phyloP scores from a whole-genome alignment of 2,797 vertebrate species.

The Loriculus beryllinus region DNA sequence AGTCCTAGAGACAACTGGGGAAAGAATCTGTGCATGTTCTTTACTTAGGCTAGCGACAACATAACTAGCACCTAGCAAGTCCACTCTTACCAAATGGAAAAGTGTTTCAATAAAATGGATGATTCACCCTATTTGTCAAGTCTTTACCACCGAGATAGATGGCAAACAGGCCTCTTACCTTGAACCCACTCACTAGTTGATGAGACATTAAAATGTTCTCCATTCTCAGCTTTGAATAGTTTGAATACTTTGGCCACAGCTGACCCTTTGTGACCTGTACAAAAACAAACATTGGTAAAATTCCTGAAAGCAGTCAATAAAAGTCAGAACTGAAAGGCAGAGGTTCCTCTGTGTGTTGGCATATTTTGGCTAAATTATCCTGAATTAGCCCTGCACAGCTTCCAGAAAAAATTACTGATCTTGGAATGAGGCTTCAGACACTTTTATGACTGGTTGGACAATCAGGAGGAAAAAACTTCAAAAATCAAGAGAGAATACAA shows the following conservation, averaged over 20 bases:
- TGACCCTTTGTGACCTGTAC: constrained; percentile 85
- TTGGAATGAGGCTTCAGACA: neutral
- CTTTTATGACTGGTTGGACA: neutral
- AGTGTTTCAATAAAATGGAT: neutral
- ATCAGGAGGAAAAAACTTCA: neutral
- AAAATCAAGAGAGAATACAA: neutral
- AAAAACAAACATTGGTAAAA: neutral
- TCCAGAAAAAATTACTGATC: neutral
- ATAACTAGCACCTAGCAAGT: neutral
- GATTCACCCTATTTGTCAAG: neutral
- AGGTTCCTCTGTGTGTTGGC: neutral
- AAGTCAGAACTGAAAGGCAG: neutral
- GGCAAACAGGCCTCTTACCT: constrained; percentile 77
- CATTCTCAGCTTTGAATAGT: constrained; percentile 81
- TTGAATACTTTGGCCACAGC: constrained; percentile 83
- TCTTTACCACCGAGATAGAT: neutral
- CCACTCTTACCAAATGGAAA: neutral
- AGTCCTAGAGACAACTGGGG: neutral
- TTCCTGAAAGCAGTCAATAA: neutral
- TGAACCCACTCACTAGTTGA: constrained; percentile 91
- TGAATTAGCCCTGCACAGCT: neutral
- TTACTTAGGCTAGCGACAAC: neutral
- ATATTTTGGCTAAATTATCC: neutral
- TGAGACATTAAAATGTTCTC: constrained; percentile 86
- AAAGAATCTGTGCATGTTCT: neutral